These are phyloP conservation scores for Kuschelorhynchus macadamiae DNA, from an alignment of 2,888 invertebrate genomes.

Conservation along the genomic window DNA sequence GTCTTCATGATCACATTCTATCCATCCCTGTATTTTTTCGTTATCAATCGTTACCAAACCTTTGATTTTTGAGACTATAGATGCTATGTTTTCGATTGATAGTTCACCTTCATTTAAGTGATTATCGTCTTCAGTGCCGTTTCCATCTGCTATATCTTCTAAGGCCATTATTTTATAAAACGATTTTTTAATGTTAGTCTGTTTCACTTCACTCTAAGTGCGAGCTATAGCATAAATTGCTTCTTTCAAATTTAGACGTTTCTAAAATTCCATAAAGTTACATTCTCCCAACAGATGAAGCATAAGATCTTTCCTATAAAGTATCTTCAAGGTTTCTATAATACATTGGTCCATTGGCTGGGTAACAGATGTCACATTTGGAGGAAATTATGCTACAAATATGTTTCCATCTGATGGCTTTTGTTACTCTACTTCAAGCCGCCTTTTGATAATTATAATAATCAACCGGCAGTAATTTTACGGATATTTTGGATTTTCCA, in stretches of 20 bases:
- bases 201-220: constrained; percentile 9
- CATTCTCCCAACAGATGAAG: constrained; percentile 37
- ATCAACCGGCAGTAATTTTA: constrained; percentile 16
- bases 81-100: constrained; percentile 13
- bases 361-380: constrained; percentile 38
- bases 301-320: constrained; percentile 17
- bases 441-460: constrained; percentile 9
- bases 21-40: constrained; percentile 20
- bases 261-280: constrained; percentile 26
- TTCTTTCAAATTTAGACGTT: constrained; percentile 23
- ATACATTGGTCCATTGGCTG: constrained; percentile 46
- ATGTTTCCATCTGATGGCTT: constrained; percentile 21
- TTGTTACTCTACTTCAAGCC: background rate
- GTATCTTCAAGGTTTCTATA: constrained; percentile 43
- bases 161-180: constrained; percentile 17
- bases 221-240: constrained; percentile 18
- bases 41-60: constrained; percentile 19
- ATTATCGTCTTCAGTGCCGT: constrained; percentile 9
- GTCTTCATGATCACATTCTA: constrained; percentile 31
- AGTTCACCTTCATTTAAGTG: background rate
- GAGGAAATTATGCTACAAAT: constrained; percentile 44
- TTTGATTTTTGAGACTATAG: constrained; percentile 16
- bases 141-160: constrained; percentile 3
- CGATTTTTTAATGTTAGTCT: constrained; percentile 5
- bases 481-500: constrained; percentile 32